These are phyloP conservation scores for Sebastes miniatus DNA, from an alignment of 2,797 vertebrate genomes.

Conservation along the genomic window DNA sequence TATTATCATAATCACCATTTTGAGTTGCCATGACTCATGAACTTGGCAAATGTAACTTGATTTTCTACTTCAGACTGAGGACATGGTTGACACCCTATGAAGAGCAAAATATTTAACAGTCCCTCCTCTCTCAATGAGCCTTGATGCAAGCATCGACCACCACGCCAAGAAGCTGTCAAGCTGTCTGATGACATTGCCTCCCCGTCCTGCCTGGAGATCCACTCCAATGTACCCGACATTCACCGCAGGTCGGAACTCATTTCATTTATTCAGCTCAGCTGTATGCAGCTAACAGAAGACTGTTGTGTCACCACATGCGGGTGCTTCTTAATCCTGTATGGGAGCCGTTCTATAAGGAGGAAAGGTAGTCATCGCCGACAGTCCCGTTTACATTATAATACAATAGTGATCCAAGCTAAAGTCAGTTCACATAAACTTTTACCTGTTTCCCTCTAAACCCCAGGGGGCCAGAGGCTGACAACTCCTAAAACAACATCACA, in stretches of 20 bases:
- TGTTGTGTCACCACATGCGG: neutral
- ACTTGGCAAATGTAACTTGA: neutral
- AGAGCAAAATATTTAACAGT: neutral
- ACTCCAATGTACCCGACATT: neutral
- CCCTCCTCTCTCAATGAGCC: neutral
- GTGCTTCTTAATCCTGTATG: neutral
- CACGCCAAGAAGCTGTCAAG: slow-evolving; percentile 25
- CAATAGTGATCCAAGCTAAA: neutral
- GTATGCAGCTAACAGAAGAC: neutral
- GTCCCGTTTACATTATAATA: neutral
- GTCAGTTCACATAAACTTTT: neutral
- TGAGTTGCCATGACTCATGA: neutral
- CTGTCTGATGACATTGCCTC: slow-evolving; percentile 24
- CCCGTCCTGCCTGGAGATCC: neutral
- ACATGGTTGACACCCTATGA: neutral
- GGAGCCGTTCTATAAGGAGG: neutral
- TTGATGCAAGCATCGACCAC: neutral
- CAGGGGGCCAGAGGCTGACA: neutral
- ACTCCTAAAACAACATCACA: neutral
- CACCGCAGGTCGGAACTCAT: slow-evolving; percentile 18
- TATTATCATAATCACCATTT: neutral
- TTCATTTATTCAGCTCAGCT: neutral
- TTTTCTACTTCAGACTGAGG: neutral
- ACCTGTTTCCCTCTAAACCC: neutral
- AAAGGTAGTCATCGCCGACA: neutral